Evolutionary conservation across 2,888 invertebrate genomes (phyloP), one percentile per base, ranked within the genome.

Genomic region (Pristionchus mayeri): DNA sequence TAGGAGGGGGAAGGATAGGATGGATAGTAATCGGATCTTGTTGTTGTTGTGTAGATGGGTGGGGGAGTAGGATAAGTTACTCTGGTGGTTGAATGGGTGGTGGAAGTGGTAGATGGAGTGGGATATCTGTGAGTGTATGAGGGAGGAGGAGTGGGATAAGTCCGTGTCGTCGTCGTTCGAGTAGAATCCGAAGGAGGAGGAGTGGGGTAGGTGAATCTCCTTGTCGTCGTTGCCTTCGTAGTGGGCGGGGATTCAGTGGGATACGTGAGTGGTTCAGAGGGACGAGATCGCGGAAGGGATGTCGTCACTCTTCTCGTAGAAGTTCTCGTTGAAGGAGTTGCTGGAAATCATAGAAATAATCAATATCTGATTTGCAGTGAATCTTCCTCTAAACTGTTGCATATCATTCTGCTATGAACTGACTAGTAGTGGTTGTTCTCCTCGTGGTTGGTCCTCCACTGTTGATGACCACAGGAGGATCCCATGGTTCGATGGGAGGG

Each of bases 361-460:
- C 13, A 9, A 44, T 44, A 44, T 44, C 13, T 6, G 44, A 44
- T 44, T 9, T 9, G 6, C 13, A 44, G 13, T 6, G 44, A 44
- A 44, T 13, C 13, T 44, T 6, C 13, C 7, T 44, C 44, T 44
- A 44, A 13, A 44, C 13, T 44, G 44, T 44, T 44, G 6, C 44
- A 44, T 44, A 44, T 44, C 44, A 44, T 44, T 44, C 6, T 44
- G 6, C 13, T 44, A 44, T 13, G 6, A 44, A 44, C 44, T 44
- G 7, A n/a, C 13, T 54, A 4, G 54, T 54, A 4, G 54, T 54
- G 21, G 54, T 54, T 7, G 54, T 54, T 13, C 21, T 67, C 4
- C 18, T 67, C 30, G 37, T 67, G 27, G 57, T 60, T 40, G 71
- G 71, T 37, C 71, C 71, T 37, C 71, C 71, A 13, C 71, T 71